Percentiles rank a stretch among this genome's conserved stretches.
Evolutionary conservation across 2,888 invertebrate species (phyloP).

Genomic region (Heteropelma amictum): DNA sequence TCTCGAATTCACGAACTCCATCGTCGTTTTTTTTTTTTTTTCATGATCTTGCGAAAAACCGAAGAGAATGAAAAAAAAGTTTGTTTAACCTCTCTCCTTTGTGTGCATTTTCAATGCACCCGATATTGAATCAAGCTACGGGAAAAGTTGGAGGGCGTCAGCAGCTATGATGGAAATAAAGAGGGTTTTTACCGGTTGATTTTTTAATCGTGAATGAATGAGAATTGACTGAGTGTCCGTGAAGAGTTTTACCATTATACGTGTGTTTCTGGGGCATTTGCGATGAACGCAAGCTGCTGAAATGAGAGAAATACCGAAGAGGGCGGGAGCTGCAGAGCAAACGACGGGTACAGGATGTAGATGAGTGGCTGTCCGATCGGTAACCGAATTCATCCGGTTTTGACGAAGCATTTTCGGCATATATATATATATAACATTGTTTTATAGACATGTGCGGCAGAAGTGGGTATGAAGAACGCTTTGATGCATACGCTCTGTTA

Average conservation of each 20-base stretch:
- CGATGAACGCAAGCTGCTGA: conserved; percentile 4
- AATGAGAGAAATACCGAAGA: conserved; percentile 17
- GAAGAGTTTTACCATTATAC: conserved; percentile 41
- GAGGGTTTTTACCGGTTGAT: neutral
- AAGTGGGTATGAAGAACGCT: conserved; percentile 14
- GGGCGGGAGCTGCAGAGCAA: neutral
- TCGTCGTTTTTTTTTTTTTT: too few species aligned
- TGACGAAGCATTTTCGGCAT: conserved; percentile 36
- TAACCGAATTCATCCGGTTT: conserved; percentile 34
- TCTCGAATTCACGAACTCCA: too few species aligned
- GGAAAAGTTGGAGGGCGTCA: conserved; percentile 18
- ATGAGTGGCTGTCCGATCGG: conserved; percentile 45
- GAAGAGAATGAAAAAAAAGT: conserved; percentile 4
- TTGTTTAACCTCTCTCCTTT: neutral
- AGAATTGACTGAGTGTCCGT: conserved; percentile 45
- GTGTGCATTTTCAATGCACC: neutral
- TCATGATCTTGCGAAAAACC: neutral
- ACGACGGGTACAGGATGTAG: conserved; percentile 12
- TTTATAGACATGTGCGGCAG: neutral
- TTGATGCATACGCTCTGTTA: conserved; percentile 1
- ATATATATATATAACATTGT: neutral
- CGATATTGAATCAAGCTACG: neutral
- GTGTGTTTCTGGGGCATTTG: conserved; percentile 18
- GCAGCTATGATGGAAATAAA: neutral
- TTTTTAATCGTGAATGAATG: conserved; percentile 38